These are phyloP conservation scores for Drosophila meridiana DNA, from an alignment of 2,888 invertebrate genomes.

Conservation along the genomic window DNA sequence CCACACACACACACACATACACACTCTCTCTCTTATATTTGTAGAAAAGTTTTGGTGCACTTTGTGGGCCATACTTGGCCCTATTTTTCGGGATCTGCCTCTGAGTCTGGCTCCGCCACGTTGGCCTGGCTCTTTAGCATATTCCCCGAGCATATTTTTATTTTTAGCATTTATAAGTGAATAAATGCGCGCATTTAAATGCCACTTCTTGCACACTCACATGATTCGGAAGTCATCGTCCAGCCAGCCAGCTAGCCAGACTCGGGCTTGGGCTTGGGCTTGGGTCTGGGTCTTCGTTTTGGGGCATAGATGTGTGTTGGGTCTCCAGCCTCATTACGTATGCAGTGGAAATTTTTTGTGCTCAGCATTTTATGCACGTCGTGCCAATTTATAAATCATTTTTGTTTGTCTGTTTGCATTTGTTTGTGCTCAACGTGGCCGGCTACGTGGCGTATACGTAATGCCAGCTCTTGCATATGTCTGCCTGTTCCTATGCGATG, in stretches of 20 bases:
- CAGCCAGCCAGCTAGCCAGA: constrained; percentile 49
- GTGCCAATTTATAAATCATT: constrained; percentile 84
- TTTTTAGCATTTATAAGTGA: constrained; percentile 80
- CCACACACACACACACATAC: constrained; percentile 25
- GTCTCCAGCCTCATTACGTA: constrained; percentile 71
- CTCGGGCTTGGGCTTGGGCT: constrained; percentile 18
- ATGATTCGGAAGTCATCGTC: constrained; percentile 61
- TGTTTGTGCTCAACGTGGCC: constrained; percentile 64
- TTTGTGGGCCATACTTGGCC: constrained; percentile 70
- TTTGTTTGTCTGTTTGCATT: constrained; percentile 77
- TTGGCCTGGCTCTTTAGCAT: constrained; percentile 69
- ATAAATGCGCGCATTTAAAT: constrained; percentile 81
- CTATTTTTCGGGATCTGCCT: constrained; percentile 47
- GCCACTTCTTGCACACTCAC: constrained; percentile 67
- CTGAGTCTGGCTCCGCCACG: constrained; percentile 17
- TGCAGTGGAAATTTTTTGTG: constrained; percentile 75
- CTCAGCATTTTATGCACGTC: constrained; percentile 83
- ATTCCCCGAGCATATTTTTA: constrained; percentile 75
- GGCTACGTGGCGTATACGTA: constrained; percentile 70
- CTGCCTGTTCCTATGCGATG: constrained; percentile 11
- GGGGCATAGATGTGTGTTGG: constrained; percentile 41
- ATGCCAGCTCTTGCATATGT: constrained; percentile 44
- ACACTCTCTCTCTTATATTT: constrained; percentile 36
- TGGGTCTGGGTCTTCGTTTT: constrained; percentile 17
- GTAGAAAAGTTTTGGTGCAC: constrained; percentile 62